These are phyloP conservation scores for Meteorus colon DNA, from an alignment of 2,888 invertebrate species.

Conservation along the genomic window DNA sequence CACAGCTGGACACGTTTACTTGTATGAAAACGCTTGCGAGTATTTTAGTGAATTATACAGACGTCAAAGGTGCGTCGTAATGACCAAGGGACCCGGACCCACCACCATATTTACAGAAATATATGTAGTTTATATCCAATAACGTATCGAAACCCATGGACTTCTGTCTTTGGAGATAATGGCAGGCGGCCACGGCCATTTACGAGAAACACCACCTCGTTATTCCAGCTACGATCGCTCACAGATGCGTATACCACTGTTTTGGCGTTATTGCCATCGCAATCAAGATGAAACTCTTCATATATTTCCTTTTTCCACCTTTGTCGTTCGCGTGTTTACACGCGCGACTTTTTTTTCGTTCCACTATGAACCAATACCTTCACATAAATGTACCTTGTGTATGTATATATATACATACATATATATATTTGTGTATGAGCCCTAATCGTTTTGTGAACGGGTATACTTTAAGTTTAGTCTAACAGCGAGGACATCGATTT, in stretches of 20 bases:
- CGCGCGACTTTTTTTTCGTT: constrained; percentile 27
- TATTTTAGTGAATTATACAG: constrained; percentile 32
- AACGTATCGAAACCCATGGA: constrained; percentile 36
- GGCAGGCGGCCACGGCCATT: constrained; percentile 46
- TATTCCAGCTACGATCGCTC: constrained; percentile 42
- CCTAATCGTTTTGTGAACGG: constrained; percentile 9
- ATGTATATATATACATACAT: constrained; percentile 5
- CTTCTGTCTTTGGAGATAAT: constrained; percentile 54
- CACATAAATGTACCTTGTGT: not conserved
- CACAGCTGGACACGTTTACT: not conserved
- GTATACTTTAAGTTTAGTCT: constrained; percentile 14
- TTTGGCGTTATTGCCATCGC: constrained; percentile 54
- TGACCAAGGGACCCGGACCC: not conserved
- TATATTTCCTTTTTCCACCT: constrained; percentile 31
- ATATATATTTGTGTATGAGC: constrained; percentile 7
- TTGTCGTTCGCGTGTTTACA: constrained; percentile 32
- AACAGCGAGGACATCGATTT: constrained; percentile 38
- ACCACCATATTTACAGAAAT: not conserved
- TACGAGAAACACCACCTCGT: constrained; percentile 42
- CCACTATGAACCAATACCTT: constrained; percentile 18
- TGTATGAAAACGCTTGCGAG: not conserved
- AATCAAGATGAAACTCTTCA: constrained; percentile 40
- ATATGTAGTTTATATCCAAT: not conserved
- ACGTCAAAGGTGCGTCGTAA: constrained; percentile 1
- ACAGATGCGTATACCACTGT: constrained; percentile 45